Conservation (phyloP, 2,888 invertebrate genomes). For the Drosophila austrosaltans region DNA sequence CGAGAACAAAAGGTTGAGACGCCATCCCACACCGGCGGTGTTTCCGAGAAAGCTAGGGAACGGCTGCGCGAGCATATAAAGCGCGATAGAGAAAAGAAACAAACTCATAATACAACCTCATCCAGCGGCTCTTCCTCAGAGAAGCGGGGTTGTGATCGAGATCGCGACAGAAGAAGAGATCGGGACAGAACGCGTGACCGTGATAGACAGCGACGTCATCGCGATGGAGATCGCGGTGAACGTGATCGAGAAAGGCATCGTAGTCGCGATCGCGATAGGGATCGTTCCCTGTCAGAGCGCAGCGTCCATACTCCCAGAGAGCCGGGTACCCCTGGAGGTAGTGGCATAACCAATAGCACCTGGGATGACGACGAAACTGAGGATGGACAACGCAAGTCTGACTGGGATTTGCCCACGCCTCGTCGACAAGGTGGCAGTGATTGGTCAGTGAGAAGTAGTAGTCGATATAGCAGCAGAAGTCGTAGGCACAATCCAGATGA, state of each 20-base stretch:
- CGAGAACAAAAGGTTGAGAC: slow-evolving; percentile 93
- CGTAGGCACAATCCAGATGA: slow-evolving; percentile 84
- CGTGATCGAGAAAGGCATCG: slow-evolving; percentile 58
- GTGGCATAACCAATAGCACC: slow-evolving; percentile 85
- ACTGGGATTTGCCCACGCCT: slow-evolving; percentile 97
- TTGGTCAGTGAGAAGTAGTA: slow-evolving; percentile 74
- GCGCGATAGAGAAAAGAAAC: slow-evolving; percentile 78
- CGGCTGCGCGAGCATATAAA: slow-evolving; percentile 88
- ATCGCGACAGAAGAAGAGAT: slow-evolving; percentile 81
- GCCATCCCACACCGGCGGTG: slow-evolving; percentile 96
- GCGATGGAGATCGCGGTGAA: slow-evolving; percentile 63
- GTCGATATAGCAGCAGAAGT: slow-evolving; percentile 69
- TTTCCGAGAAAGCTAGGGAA: slow-evolving; percentile 88
- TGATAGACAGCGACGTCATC: slow-evolving; percentile 67
- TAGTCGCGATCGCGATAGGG: slow-evolving; percentile 64
- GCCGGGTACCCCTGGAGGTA: slow-evolving; percentile 91
- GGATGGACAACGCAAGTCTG: slow-evolving; percentile 85
- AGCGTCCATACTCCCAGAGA: slow-evolving; percentile 86
- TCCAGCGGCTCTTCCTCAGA: slow-evolving; percentile 19
- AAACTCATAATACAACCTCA: slow-evolving; percentile 6
- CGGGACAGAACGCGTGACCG: slow-evolving; percentile 66
- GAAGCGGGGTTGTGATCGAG: slow-evolving; percentile 22
- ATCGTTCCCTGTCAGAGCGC: slow-evolving; percentile 76
- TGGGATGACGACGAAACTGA: slow-evolving; percentile 88
- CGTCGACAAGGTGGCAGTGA: slow-evolving; percentile 79